Evolutionary conservation across 1,140 invertebrate species (phyloP).

Genomic region (Drosophila albomicans): DNA sequence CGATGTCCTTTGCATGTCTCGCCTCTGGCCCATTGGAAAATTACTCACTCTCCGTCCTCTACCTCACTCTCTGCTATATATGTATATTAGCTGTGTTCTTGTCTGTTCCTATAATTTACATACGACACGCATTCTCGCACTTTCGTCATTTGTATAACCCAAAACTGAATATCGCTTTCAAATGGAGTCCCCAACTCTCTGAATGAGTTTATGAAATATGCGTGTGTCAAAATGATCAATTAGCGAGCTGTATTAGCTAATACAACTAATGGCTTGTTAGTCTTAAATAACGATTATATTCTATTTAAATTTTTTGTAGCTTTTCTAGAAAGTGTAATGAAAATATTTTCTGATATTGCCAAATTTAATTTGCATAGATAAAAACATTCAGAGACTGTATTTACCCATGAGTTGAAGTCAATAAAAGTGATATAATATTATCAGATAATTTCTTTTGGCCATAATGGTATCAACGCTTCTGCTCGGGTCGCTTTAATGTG

Average conservation of each 20-base stretch:
- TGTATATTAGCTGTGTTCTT: constrained; percentile 29
- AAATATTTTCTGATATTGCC: not conserved
- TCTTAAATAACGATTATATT: not conserved
- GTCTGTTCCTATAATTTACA: constrained; percentile 73
- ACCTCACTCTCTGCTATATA: not conserved
- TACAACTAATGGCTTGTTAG: constrained; percentile 21
- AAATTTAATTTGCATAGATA: constrained; percentile 41
- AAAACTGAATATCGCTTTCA: not conserved
- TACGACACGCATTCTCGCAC: constrained; percentile 80
- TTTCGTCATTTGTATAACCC: constrained; percentile 42
- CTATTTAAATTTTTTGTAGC: not conserved
- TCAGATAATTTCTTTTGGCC: constrained; percentile 64
- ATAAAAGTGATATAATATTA: constrained; percentile 66
- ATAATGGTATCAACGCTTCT: constrained; percentile 63
- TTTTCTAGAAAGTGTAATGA: not conserved
- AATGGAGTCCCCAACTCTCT: constrained; percentile 14
- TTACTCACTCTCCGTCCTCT: constrained; percentile 22
- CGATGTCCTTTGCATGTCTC: constrained; percentile 74
- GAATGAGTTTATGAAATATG: constrained; percentile 61
- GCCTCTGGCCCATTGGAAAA: constrained; percentile 43
- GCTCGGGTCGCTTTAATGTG: constrained; percentile 51
- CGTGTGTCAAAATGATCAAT: constrained; percentile 56
- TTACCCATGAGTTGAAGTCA: constrained; percentile 43
- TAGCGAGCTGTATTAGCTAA: constrained; percentile 31
- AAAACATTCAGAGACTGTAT: constrained; percentile 16